Percentiles rank a stretch among this genome's conserved stretches.
phyloP scores from a whole-genome alignment of 2,113 vertebrate species.

The Dryoscopus gambensis region DNA sequence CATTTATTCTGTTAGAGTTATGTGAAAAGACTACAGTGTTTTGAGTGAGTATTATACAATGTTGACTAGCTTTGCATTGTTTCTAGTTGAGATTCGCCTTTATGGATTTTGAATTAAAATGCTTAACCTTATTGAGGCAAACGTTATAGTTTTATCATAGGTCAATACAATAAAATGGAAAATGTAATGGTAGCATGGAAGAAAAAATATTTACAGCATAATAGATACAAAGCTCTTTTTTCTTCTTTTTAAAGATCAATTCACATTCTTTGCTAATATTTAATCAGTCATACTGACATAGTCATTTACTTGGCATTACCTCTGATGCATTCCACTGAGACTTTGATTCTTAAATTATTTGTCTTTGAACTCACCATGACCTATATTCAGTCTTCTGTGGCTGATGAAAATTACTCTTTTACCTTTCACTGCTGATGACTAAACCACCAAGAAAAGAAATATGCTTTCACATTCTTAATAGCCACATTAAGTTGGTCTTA shows the following conservation, averaged over 20 bases:
- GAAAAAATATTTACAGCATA: neutral
- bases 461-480: neutral
- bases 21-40: neutral
- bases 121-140: constrained; percentile 19
- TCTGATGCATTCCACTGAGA: constrained; percentile 29
- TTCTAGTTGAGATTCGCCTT: neutral
- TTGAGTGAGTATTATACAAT: neutral
- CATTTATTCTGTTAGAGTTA: neutral
- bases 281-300: constrained; percentile 52
- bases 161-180: neutral
- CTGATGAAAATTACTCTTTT: constrained; percentile 55
- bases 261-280: constrained; percentile 49
- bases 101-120: constrained; percentile 41
- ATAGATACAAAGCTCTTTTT: neutral
- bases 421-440: constrained; percentile 29
- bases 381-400: constrained; percentile 48
- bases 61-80: neutral
- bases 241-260: neutral
- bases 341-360: constrained; percentile 61
- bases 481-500: neutral
- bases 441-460: constrained; percentile 4
- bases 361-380: constrained; percentile 61
- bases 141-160: neutral
- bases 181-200: neutral
- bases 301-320: constrained; percentile 51